A percentile compares a stretch with the other conserved stretches of the same genome.
Conservation (phyloP, 2,888 invertebrate genomes). For the Conistra vaccinii region DNA sequence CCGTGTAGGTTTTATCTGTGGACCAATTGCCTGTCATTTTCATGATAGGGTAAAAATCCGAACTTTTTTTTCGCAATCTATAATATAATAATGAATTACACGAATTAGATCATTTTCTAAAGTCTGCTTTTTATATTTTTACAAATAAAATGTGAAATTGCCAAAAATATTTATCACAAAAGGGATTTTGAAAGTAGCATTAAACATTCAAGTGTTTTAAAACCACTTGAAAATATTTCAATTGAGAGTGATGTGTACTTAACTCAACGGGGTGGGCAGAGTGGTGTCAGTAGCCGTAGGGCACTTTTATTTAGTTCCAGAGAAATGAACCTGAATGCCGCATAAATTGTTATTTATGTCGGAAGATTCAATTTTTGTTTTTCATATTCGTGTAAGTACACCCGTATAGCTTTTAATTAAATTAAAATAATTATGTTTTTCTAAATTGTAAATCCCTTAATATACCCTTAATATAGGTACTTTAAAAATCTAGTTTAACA, state of each 20-base stretch:
- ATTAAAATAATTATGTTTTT: not conserved
- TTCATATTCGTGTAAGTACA: not conserved
- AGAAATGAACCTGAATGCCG: constrained; percentile 52
- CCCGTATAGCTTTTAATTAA: constrained; percentile 6
- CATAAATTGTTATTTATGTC: constrained; percentile 42
- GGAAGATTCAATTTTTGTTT: constrained; percentile 28
- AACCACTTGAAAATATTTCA: constrained; percentile 70
- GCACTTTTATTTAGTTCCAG: constrained; percentile 66
- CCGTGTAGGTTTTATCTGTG: not conserved
- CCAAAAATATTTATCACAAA: not conserved
- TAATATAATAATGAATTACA: too few relatives aligned
- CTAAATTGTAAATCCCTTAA: not conserved
- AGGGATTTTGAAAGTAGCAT: constrained; percentile 3
- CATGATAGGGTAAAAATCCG: fast-evolving
- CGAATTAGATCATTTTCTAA: not conserved
- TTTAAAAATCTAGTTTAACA: not conserved
- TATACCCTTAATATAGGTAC: not conserved
- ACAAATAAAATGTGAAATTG: not conserved
- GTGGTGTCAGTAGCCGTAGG: constrained; percentile 78
- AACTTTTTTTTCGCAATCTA: not conserved
- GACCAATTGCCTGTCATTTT: not conserved
- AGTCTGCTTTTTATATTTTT: too few relatives aligned
- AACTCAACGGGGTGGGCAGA: constrained; percentile 67
- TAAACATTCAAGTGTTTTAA: constrained; percentile 68
- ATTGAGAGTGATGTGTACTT: constrained; percentile 60